A percentile compares a stretch with the other conserved stretches of the same genome.
phyloP scores from a whole-genome alignment of 2,113 vertebrate species.

The Tringa solitaria region DNA sequence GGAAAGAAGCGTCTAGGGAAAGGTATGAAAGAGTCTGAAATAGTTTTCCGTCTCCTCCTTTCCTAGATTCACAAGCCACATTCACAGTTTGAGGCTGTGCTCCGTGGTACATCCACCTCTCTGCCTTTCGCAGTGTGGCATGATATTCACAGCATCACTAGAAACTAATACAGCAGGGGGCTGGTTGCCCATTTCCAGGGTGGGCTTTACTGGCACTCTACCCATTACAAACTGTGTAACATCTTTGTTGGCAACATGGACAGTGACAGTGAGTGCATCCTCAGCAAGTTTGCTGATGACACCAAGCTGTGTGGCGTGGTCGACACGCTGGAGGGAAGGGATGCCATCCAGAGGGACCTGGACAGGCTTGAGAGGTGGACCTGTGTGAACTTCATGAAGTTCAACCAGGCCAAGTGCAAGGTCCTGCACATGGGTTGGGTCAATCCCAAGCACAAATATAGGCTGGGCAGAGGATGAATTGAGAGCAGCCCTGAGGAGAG shows the following conservation, averaged over 20 bases:
- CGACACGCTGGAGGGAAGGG: background rate
- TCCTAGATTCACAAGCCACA: background rate
- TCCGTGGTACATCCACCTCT: background rate
- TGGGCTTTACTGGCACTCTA: background rate
- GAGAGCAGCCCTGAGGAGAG: background rate
- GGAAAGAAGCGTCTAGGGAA: background rate
- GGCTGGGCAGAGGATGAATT: background rate
- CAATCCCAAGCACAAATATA: background rate
- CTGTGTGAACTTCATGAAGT: background rate
- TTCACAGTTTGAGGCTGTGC: background rate
- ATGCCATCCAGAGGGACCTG: background rate
- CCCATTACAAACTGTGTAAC: background rate
- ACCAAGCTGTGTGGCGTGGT: background rate
- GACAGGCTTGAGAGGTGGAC: background rate
- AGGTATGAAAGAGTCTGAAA: background rate
- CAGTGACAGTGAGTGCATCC: background rate
- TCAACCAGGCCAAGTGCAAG: background rate
- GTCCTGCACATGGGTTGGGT: background rate
- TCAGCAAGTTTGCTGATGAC: background rate
- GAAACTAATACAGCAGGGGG: background rate
- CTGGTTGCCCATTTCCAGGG: background rate
- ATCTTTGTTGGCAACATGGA: background rate
- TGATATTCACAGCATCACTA: background rate
- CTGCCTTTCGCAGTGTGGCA: background rate
- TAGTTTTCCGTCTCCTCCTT: background rate